Percentiles rank a stretch among this genome's conserved stretches.
These are phyloP conservation scores for Xanthorhoe designata DNA, from an alignment of 2,888 invertebrate genomes.

Conservation along the genomic window DNA sequence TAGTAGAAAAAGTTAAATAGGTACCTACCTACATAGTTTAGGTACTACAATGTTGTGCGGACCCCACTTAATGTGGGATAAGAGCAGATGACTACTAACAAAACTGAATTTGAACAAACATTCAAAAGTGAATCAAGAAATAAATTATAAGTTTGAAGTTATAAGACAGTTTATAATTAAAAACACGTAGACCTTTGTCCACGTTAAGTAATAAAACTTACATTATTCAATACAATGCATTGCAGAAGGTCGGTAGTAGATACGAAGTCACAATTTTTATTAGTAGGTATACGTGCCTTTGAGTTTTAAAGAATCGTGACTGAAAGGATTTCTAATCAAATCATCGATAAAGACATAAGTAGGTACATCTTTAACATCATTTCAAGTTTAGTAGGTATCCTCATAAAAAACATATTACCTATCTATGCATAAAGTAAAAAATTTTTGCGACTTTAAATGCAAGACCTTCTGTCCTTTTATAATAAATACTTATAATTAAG, in stretches of 20 bases:
- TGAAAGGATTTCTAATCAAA: constrained; percentile 5
- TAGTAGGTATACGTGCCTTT: constrained; percentile 16
- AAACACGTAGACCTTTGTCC: constrained; percentile 47
- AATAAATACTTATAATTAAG: not conserved
- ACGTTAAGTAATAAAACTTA: constrained; percentile 49
- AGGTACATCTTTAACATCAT: no score
- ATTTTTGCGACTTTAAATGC: not conserved
- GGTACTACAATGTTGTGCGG: no score
- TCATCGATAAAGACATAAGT: not conserved
- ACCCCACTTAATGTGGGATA: no score
- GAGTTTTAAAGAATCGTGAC: constrained; percentile 7
- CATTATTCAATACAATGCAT: constrained; percentile 53
- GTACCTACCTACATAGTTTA: no score
- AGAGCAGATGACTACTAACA: no score
- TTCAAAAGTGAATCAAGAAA: not conserved
- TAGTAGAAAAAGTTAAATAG: no score
- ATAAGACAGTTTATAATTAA: constrained; percentile 29
- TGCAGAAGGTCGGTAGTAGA: constrained; percentile 49
- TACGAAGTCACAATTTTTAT: constrained; percentile 30
- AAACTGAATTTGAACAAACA: no score
- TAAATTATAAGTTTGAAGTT: constrained; percentile 5
- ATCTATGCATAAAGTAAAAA: not conserved
- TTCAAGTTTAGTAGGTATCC: not conserved
- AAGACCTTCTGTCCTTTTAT: not conserved
- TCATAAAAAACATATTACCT: not conserved